These are phyloP conservation scores for Axinella damicornis DNA, from an alignment of 37 sponge, comb jelly and placozoan genomes.

Conservation along the genomic window DNA sequence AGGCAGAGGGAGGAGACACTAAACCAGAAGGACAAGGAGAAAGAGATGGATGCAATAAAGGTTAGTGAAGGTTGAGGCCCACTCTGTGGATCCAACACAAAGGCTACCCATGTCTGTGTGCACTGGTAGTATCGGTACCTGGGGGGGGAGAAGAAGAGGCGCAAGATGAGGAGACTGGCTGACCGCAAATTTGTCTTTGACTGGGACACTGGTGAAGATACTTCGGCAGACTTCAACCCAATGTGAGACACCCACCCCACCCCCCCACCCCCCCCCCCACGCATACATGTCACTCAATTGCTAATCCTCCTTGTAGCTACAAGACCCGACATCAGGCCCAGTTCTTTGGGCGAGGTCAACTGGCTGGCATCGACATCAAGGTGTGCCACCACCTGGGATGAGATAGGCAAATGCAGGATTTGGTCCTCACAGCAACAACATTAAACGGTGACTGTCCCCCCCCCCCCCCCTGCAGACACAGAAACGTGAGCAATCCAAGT, in stretches of 20 bases:
- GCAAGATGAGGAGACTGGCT: slow-evolving; percentile 78
- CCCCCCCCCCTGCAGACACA: slow-evolving; percentile 46
- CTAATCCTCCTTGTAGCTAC: slow-evolving; percentile 79
- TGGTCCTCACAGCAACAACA: background rate
- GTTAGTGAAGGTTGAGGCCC: slow-evolving; percentile 35
- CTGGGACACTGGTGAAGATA: slow-evolving; percentile 96
- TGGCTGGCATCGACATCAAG: slow-evolving; percentile 98
- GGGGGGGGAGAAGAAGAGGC: slow-evolving; percentile 85
- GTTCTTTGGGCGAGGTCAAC: slow-evolving; percentile 95
- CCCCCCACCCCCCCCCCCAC: background rate
- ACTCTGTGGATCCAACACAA: too few species aligned
- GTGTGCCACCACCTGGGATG: too few species aligned
- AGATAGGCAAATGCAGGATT: background rate
- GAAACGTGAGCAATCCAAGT: slow-evolving; percentile 93
- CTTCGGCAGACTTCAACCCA: slow-evolving; percentile 92
- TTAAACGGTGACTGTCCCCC: background rate
- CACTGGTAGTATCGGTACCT: slow-evolving; percentile 72
- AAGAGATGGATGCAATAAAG: slow-evolving; percentile 88
- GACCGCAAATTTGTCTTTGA: slow-evolving; percentile 99
- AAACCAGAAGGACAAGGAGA: slow-evolving; percentile 72
- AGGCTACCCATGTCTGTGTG: background rate
- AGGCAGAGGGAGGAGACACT: slow-evolving; percentile 60
- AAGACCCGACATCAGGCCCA: slow-evolving; percentile 89
- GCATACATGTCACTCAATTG: background rate
- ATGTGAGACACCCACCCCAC: slow-evolving; percentile 51